Base-by-base conservation (phyloP, 2,113 vertebrate genomes). In the Sceloporus tristichus region DNA sequence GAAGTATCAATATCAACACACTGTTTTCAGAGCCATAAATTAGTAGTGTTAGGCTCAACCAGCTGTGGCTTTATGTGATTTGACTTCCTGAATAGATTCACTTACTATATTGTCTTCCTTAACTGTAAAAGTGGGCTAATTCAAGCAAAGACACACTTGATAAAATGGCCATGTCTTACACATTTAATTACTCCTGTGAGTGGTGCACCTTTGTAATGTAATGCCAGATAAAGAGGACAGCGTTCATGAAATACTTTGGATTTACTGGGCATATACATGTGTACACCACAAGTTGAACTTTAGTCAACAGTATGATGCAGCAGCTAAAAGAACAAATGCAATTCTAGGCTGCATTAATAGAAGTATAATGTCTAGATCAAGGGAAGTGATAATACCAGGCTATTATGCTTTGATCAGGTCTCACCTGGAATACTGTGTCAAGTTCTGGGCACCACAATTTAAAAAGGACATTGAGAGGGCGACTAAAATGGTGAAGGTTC, bases 1-100 rank as follows among this genome's bases (percentile, higher is more conserved):
- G 73, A 93, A 56, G 90, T 94, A 95, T 83, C 93, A 82, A 80
- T 88, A 94, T 88, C 94, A 95, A 94, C 95, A 93, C 94, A 92
- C 95, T 94, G 93, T 96, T 96, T 96, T 95, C 94, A 96, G 95
- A 95, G 94, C 95, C 95, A 96, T 97, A 97, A 97, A 97, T 97
- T 95, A 96, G 96, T 96, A 95, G 90, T 92, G 95, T 96, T 96
- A 96, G 96, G 96, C 96, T 95, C 90, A 94, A 96, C 95, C 97
- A 97, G 97, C 96, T 97, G 96, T 96, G 96, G 84, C 91, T 89
- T 7, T 89, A 96, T 94, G 95, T 97, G 96, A 92, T 92, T 56
- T 2, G 96, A 95, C 94, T 97, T 88, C 56, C 0, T 87, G 95
- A 96, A 88, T 95, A 93, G 94, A 75, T 89, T 83, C 84, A 74